Conservation (phyloP, 2,888 invertebrate genomes). For the Drosophila testacea region DNA sequence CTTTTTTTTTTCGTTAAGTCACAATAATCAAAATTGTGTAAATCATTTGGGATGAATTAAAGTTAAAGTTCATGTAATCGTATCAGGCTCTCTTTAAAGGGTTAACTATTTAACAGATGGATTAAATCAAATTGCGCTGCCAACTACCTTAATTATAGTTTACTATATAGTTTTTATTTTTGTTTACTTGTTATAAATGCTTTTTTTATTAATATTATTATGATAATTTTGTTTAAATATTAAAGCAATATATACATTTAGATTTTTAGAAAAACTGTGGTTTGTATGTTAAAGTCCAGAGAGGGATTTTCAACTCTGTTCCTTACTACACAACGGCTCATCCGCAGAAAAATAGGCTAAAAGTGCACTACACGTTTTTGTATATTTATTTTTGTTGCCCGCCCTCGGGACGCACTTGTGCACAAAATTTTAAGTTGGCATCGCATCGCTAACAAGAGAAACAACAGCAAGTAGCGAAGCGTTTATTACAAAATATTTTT, state of each 20-base stretch:
- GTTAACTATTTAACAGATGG: not conserved
- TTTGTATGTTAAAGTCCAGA: not conserved
- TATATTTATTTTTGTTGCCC: conserved; percentile 21
- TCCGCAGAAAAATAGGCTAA: conserved; percentile 6
- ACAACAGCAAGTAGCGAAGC: conserved; percentile 22
- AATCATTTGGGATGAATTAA: not conserved
- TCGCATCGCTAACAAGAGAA: conserved; percentile 38
- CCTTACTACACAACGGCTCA: not conserved
- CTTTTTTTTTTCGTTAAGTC: not conserved
- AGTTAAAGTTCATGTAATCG: not conserved
- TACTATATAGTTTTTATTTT: too few species aligned
- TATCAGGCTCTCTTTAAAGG: not conserved
- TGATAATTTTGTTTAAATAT: not conserved
- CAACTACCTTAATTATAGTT: not conserved
- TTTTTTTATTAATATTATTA: too few species aligned
- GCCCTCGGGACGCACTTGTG: conserved; percentile 39
- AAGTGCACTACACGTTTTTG: conserved; percentile 43
- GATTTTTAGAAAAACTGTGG: not conserved
- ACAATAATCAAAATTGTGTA: not conserved
- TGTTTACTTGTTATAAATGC: too few species aligned
- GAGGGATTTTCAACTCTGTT: not conserved
- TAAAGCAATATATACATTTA: not conserved
- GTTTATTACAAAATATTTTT: conserved; percentile 51
- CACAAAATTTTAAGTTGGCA: conserved; percentile 48
- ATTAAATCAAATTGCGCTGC: not conserved